These are phyloP conservation scores for Nomada fabriciana DNA, from an alignment of 2,888 invertebrate genomes.

Conservation along the genomic window DNA sequence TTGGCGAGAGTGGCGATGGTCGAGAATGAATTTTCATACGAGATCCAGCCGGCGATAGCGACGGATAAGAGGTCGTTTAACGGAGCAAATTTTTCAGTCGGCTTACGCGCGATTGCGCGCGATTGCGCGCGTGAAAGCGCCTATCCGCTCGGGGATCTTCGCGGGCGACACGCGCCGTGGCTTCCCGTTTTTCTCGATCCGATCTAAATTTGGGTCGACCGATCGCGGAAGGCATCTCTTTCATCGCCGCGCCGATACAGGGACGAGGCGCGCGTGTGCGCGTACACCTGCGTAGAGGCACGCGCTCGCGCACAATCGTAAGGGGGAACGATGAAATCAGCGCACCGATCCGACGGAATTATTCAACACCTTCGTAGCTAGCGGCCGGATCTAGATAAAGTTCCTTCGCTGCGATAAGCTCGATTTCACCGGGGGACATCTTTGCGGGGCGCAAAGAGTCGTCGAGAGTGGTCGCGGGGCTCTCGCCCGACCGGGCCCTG, in stretches of 20 bases:
- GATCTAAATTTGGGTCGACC: conserved; percentile 81
- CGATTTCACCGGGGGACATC: conserved; percentile 41
- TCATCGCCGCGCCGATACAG: conserved; percentile 35
- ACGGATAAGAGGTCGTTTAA: background rate
- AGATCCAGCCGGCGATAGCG: background rate
- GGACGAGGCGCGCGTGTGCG: background rate
- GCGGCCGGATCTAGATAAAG: conserved; percentile 58
- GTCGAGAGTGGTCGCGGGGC: background rate
- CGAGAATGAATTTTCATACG: background rate
- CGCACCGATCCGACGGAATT: conserved; percentile 67
- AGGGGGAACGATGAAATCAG: conserved; percentile 46
- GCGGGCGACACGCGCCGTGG: conserved; percentile 68
- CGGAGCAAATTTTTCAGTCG: conserved; percentile 1
- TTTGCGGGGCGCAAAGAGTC: background rate
- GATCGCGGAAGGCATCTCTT: conserved; percentile 71
- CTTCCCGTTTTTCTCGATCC: conserved; percentile 69
- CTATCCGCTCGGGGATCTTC: conserved; percentile 57
- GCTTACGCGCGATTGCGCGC: background rate
- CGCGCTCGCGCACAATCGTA: conserved; percentile 11
- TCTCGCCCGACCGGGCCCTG: too few relatives aligned
- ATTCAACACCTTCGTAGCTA: conserved; percentile 64
- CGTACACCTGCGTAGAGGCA: conserved; percentile 4
- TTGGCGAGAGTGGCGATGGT: too few relatives aligned
- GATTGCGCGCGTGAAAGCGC: background rate
- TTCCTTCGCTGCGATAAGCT: conserved; percentile 40